phyloP scores from a whole-genome alignment of 2,888 invertebrate species.

The Mesorhabditis sp. region DNA sequence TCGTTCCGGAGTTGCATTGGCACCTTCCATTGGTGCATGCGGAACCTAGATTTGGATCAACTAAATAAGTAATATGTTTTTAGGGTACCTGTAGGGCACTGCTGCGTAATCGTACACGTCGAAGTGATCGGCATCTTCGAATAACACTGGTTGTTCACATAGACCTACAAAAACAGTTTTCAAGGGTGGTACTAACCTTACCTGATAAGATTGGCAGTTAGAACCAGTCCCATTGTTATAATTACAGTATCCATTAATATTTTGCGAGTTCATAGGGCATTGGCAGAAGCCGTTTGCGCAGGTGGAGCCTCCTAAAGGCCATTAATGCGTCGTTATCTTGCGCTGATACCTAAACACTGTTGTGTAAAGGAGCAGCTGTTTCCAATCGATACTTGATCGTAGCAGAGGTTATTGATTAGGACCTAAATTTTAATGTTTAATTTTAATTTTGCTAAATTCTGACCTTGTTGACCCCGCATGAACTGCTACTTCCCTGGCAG shows the following conservation, averaged over 20 bases:
- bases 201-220: not conserved
- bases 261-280: slow-evolving; percentile 13
- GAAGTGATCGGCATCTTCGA: slow-evolving; percentile 28
- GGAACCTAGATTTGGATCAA: slow-evolving; percentile 8
- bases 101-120: slow-evolving; percentile 30
- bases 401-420: not conserved
- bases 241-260: not conserved
- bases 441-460: not conserved
- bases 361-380: not conserved
- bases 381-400: not conserved
- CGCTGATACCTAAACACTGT: not conserved
- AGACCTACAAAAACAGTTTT: slow-evolving; percentile 10
- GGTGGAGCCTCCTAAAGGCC: not conserved
- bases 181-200: not conserved
- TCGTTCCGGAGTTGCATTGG: not conserved
- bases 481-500: not conserved
- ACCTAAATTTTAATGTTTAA: not conserved
- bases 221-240: not conserved
- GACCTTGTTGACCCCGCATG: not conserved
- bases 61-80: not conserved
- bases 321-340: not conserved
- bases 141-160: slow-evolving; percentile 36
- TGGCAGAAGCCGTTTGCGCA: slow-evolving; percentile 20
- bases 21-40: slow-evolving; percentile 23
- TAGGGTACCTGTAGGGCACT: slow-evolving; percentile 24